phyloP scores from a whole-genome alignment of 92 coral and sea anemone species.

The Montipora capitata region DNA sequence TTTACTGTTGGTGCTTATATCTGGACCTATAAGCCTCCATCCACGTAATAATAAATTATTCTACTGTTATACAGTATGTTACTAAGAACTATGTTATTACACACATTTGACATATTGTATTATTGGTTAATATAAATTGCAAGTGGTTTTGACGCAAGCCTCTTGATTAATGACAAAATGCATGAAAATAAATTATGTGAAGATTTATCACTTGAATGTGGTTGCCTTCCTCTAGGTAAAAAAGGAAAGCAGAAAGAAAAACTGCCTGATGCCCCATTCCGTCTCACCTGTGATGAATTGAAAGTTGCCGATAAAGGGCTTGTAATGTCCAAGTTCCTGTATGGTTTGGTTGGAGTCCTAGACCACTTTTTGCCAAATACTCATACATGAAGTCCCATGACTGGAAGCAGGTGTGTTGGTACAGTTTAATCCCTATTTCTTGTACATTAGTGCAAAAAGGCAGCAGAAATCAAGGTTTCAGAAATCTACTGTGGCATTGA shows the following conservation, averaged over 20 bases:
- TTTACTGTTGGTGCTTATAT: slow-evolving; percentile 35
- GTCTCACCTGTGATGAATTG: slow-evolving; percentile 39
- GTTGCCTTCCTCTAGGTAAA: not conserved
- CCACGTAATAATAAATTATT: slow-evolving; percentile 21
- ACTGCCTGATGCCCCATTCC: slow-evolving; percentile 41
- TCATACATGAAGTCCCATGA: slow-evolving; percentile 76
- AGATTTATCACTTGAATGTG: not conserved
- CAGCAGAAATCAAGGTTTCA: slow-evolving; percentile 18
- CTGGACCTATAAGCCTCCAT: slow-evolving; percentile 26
- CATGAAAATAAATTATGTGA: not conserved
- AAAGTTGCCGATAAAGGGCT: slow-evolving; percentile 35
- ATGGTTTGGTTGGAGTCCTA: slow-evolving; percentile 74
- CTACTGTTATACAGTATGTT: slow-evolving; percentile 15
- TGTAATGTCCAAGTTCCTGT: slow-evolving; percentile 61
- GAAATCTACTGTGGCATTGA: not conserved
- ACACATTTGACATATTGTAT: not conserved
- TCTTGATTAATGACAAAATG: not conserved
- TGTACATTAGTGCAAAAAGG: not conserved
- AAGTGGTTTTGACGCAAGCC: not conserved
- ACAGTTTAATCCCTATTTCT: not conserved
- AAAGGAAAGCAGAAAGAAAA: slow-evolving; percentile 21
- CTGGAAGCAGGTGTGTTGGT: slow-evolving; percentile 71
- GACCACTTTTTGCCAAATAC: slow-evolving; percentile 64
- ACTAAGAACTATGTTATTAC: slow-evolving; percentile 27
- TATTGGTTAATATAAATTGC: not conserved